These are phyloP conservation scores for Rugalucina vietnamica DNA, from an alignment of 2,888 invertebrate genomes.

Conservation along the genomic window DNA sequence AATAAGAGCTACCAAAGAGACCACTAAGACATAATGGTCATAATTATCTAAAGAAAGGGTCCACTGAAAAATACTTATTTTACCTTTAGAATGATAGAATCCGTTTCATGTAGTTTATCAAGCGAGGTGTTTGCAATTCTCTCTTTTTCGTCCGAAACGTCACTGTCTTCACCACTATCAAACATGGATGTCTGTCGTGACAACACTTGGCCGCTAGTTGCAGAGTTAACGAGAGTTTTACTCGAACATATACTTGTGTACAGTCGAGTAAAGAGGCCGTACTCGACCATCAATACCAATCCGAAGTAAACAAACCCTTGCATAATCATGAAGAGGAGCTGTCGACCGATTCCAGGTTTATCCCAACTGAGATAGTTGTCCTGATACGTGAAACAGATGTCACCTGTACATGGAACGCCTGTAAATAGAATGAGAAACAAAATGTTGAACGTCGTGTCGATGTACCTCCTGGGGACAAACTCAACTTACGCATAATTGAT, in stretches of 20 bases:
- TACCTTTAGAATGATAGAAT: not conserved
- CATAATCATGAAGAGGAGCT: conserved; percentile 86
- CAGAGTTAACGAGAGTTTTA: not conserved
- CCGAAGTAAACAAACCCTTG: conserved; percentile 84
- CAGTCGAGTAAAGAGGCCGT: not conserved
- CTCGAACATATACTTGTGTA: not conserved
- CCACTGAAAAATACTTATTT: conserved; percentile 79
- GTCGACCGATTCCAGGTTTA: conserved; percentile 88
- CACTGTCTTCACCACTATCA: conserved; percentile 84
- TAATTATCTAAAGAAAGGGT: too few relatives aligned
- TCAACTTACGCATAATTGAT: not conserved
- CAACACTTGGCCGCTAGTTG: not conserved
- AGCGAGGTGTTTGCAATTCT: not conserved
- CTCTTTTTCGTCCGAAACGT: conserved; percentile 85
- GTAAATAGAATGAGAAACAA: not conserved
- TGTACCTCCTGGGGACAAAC: not conserved
- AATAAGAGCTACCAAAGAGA: too few relatives aligned
- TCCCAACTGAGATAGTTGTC: conserved; percentile 79
- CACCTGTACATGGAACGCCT: not conserved
- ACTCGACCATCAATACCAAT: not conserved
- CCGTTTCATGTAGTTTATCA: not conserved
- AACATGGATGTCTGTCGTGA: not conserved
- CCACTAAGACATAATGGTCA: too few relatives aligned
- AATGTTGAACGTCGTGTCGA: not conserved
- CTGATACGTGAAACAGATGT: not conserved